Conservation (phyloP, 2,888 invertebrate species). For the Thumatha senex region DNA sequence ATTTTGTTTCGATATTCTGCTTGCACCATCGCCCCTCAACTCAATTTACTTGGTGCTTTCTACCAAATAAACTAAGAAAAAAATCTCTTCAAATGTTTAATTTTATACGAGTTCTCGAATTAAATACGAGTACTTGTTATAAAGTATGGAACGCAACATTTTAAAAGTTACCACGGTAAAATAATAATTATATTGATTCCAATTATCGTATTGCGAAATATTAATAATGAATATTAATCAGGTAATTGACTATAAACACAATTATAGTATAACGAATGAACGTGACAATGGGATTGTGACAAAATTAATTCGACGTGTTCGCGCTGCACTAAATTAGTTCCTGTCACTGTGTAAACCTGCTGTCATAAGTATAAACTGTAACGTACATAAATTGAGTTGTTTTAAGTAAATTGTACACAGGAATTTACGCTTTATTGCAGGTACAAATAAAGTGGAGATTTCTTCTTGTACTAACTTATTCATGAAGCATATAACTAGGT, state of each 20-base stretch:
- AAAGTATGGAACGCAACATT: too few relatives aligned
- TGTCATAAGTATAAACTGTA: constrained; percentile 25
- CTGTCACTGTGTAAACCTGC: constrained; percentile 28
- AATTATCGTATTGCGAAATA: background rate
- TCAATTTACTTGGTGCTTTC: too few relatives aligned
- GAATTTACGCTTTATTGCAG: constrained; percentile 7
- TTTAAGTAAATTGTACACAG: constrained; percentile 1
- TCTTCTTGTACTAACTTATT: constrained; percentile 4
- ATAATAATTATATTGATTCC: background rate
- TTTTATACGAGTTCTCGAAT: too few relatives aligned
- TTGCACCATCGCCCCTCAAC: too few relatives aligned
- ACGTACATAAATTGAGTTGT: constrained; percentile 13
- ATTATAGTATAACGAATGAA: constrained; percentile 32
- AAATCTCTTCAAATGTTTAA: too few relatives aligned
- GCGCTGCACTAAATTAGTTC: constrained; percentile 29
- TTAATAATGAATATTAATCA: background rate
- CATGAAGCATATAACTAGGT: constrained; percentile 5
- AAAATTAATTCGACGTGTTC: constrained; percentile 30
- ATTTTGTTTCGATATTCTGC: too few relatives aligned
- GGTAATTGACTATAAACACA: constrained; percentile 17
- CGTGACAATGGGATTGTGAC: constrained; percentile 31
- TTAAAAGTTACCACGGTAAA: too few relatives aligned
- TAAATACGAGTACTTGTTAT: too few relatives aligned
- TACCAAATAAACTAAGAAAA: too few relatives aligned
- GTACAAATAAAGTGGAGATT: background rate